Conservation (phyloP, 2,797 vertebrate species). For the Parauchenoglanis ngamensis region DNA sequence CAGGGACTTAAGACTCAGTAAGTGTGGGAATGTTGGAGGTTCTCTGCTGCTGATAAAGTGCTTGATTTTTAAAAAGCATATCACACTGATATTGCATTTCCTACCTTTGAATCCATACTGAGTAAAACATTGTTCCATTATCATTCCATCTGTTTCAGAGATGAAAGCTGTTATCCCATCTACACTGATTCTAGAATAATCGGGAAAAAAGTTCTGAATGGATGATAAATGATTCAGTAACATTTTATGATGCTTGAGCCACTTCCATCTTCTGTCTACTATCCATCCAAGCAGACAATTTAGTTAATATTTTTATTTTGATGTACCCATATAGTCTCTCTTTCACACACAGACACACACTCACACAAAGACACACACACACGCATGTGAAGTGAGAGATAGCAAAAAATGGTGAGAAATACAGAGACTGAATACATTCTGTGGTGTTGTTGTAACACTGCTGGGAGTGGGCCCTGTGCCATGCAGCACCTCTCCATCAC, state of each 20-base stretch:
- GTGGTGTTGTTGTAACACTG: constrained; percentile 62
- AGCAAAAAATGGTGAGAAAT: constrained; percentile 37
- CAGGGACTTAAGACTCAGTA: not conserved
- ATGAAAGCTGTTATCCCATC: not conserved
- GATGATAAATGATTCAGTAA: not conserved
- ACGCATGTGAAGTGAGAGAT: constrained; percentile 18
- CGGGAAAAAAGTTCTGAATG: not conserved
- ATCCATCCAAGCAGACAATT: not conserved
- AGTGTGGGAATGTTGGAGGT: constrained; percentile 23
- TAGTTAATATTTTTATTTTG: not conserved
- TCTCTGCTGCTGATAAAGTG: not conserved
- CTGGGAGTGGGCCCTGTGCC: constrained; percentile 72
- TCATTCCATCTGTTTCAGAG: not conserved
- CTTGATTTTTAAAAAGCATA: not conserved
- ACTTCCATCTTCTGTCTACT: not conserved
- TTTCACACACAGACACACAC: constrained; percentile 34
- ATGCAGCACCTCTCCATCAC: constrained; percentile 70
- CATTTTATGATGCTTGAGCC: constrained; percentile 9
- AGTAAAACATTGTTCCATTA: not conserved
- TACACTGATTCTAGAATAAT: not conserved
- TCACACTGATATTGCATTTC: not conserved
- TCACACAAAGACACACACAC: constrained; percentile 39
- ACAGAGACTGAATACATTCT: constrained; percentile 41
- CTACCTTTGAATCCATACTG: not conserved
- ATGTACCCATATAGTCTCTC: constrained; percentile 30